Percentiles rank a stretch among this genome's conserved stretches.
Conservation (phyloP, 1,140 invertebrate genomes). For the Trichonephila inaurata region DNA sequence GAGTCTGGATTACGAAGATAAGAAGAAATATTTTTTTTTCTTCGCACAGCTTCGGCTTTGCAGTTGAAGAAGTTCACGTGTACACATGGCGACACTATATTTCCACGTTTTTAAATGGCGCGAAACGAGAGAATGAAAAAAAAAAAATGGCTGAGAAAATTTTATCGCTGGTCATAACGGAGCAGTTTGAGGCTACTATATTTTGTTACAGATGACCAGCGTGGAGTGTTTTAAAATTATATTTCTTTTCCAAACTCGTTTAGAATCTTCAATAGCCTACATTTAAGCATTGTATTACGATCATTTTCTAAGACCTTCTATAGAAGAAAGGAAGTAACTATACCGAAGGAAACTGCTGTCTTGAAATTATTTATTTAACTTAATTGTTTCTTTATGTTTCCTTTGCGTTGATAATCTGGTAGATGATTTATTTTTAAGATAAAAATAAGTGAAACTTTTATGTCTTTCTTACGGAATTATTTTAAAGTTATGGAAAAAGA, state of each 20-base stretch:
- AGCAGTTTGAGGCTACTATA: slow-evolving; percentile 64
- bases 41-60: slow-evolving; percentile 2
- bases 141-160: slow-evolving; percentile 37
- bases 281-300: not conserved
- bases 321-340: not conserved
- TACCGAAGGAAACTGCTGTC: not conserved
- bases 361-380: not conserved
- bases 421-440: not conserved
- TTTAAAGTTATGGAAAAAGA: no score
- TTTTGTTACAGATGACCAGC: slow-evolving; percentile 58
- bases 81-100: slow-evolving; percentile 55
- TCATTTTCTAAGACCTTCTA: not conserved
- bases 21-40: slow-evolving; percentile 12
- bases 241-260: slow-evolving; percentile 14
- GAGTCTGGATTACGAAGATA: slow-evolving; percentile 59
- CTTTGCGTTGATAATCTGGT: not conserved
- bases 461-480: no score
- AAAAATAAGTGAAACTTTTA: not conserved
- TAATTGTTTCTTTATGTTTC: not conserved
- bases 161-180: slow-evolving; percentile 65
- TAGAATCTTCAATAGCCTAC: not conserved
- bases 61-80: not conserved
- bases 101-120: slow-evolving; percentile 63
- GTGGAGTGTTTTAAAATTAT: slow-evolving; percentile 53
- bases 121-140: slow-evolving; percentile 49